phyloP scores from a whole-genome alignment of 2,888 invertebrate genomes.

The Caenorhabditis panamensis region DNA sequence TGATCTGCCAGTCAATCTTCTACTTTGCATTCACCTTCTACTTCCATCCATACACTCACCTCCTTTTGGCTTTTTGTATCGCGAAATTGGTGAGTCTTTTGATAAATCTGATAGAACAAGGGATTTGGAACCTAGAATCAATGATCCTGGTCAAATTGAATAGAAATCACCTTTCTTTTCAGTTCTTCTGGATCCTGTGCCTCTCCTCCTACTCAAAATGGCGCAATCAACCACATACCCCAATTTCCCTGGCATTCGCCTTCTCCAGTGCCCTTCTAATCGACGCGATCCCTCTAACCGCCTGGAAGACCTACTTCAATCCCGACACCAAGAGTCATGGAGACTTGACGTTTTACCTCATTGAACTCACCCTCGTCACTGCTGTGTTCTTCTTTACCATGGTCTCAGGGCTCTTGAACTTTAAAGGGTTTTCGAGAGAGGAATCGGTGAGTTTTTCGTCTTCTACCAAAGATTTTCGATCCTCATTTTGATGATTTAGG shows the following conservation, averaged over 20 bases:
- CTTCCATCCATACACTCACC: slow-evolving; percentile 66
- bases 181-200: slow-evolving; percentile 63
- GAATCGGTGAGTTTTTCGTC: slow-evolving; percentile 34
- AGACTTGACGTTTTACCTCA: slow-evolving; percentile 66
- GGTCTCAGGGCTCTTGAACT: slow-evolving; percentile 39
- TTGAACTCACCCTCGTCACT: slow-evolving; percentile 59
- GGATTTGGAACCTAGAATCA: no score
- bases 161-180: no score
- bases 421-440: slow-evolving; percentile 7
- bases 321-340: slow-evolving; percentile 41
- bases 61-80: slow-evolving; percentile 63
- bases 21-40: slow-evolving; percentile 68
- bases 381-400: slow-evolving; percentile 56
- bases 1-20: slow-evolving; percentile 63
- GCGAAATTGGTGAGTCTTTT: slow-evolving; percentile 57
- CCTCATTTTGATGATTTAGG: neutral
- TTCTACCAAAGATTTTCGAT: neutral
- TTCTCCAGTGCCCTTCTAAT: slow-evolving; percentile 57
- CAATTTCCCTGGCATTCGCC: slow-evolving; percentile 61
- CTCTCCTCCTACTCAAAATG: slow-evolving; percentile 63
- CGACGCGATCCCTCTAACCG: slow-evolving; percentile 63
- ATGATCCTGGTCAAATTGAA: no score
- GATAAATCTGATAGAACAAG: no score
- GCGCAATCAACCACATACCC: slow-evolving; percentile 51
- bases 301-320: slow-evolving; percentile 63